Base-by-base conservation (phyloP, 2,113 vertebrate species). In the Tympanuchus pallidicinctus region DNA sequence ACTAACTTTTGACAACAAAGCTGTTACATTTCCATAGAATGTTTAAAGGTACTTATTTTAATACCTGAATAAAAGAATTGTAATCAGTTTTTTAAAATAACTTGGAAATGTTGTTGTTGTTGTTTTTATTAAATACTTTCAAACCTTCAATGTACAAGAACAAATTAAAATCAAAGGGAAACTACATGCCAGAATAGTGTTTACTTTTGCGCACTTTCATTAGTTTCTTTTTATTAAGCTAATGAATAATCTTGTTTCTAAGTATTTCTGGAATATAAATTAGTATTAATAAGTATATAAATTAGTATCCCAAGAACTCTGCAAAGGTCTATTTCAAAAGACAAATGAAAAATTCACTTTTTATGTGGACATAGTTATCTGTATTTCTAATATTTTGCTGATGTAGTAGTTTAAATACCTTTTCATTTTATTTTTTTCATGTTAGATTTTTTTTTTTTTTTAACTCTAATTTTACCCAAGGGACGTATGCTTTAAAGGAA, bases 71-170 rank as follows among this genome's bases (percentile, higher is more conserved):
- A 61, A 8, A 45, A 72, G 56, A 30, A 52, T 18, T 25, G 6
- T 18, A 8, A 42, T 10, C 0, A 0, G 17, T 47, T 87, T 60
- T 42, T 42, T 4, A 45, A 36, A 80, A 79, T 19, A 48, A 1
- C 5, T 34, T 6, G n/a, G 6, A 6, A 42, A 42, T 13, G 30
- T 13, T 64, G 47, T 21, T 19, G 47, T 21, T 19, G 27, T 40
- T 59, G 57, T 52, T 34, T 40, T 60, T 74, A 17, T 36, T 27
- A 79, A 56, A 57, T 40, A 76, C 4, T 50, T 83, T 17, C 66
- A 75, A 66, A 28, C 7, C 25, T 75, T 34, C 1, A 0, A 82
- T 42, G 16, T 24, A 69, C 3, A 54, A 71, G 74, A 65, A 0
- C 25, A 75, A 89, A 65, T 16, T 14, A 60, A 64, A 56, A 52